A percentile compares a stretch with the other conserved stretches of the same genome.
These are phyloP conservation scores for Hemaris fuciformis DNA, from an alignment of 2,888 invertebrate species.

Conservation along the genomic window DNA sequence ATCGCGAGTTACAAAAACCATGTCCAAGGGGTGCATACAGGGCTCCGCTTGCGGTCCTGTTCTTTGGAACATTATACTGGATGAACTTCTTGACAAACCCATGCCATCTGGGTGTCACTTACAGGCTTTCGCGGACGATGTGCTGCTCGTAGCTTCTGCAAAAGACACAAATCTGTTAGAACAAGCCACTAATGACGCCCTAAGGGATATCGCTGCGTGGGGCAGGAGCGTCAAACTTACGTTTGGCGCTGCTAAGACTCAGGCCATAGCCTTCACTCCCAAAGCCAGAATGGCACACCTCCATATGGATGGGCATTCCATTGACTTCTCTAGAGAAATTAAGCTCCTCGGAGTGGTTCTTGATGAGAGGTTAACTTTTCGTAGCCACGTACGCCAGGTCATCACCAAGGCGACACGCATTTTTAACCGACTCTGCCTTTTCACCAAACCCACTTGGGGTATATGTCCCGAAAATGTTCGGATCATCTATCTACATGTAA, in stretches of 20 bases:
- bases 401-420: not conserved
- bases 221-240: not conserved
- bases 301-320: not conserved
- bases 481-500: not conserved
- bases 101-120: conserved; percentile 20
- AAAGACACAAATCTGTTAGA: not conserved
- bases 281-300: not conserved
- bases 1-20: conserved; percentile 9
- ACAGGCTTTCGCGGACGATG: conserved; percentile 26
- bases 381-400: not conserved
- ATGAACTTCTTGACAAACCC: conserved; percentile 20
- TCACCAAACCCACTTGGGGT: not conserved
- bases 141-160: conserved; percentile 16
- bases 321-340: not conserved
- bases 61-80: conserved; percentile 31
- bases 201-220: not conserved
- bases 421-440: not conserved
- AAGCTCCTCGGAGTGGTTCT: not conserved
- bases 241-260: not conserved
- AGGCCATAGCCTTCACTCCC: not conserved
- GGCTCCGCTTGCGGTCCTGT: conserved; percentile 28
- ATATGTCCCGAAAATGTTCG: not conserved
- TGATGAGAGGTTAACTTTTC: not conserved
- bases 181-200: not conserved
- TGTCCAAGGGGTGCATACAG: conserved; percentile 31